These are phyloP conservation scores for Protosalanx chinensis DNA, from an alignment of 2,797 vertebrate genomes.

Conservation along the genomic window DNA sequence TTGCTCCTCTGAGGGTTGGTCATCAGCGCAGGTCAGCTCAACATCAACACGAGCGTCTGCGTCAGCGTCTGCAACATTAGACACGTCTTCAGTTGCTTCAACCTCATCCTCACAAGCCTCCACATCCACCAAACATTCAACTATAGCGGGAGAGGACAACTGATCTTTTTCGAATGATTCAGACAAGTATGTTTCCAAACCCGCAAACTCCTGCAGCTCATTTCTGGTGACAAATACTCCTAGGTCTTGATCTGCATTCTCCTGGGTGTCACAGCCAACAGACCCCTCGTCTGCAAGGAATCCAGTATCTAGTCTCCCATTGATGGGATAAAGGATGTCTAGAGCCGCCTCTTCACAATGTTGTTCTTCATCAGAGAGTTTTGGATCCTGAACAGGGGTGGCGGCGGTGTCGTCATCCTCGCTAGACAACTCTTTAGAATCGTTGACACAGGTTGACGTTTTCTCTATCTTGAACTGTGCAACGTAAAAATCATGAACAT, in stretches of 20 bases:
- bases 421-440: constrained; percentile 11
- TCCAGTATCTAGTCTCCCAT: not conserved
- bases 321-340: constrained; percentile 6
- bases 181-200: not conserved
- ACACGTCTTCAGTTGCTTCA: constrained; percentile 12
- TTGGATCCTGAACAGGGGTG: not conserved
- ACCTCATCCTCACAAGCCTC: constrained; percentile 59
- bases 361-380: constrained; percentile 25
- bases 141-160: too few relatives aligned
- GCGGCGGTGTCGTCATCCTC: constrained; percentile 8
- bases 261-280: not conserved
- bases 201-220: not conserved
- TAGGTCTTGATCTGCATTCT: not conserved
- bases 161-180: constrained; percentile 50
- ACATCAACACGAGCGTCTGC: constrained; percentile 25
- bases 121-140: constrained; percentile 57
- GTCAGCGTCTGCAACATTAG: constrained; percentile 17
- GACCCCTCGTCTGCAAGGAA: constrained; percentile 11
- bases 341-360: constrained; percentile 7
- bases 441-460: not conserved
- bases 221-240: not conserved
- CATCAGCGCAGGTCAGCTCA: not conserved
- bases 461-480: not conserved
- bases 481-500: constrained; percentile 46
- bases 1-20: not conserved